A percentile compares a stretch with the other conserved stretches of the same genome.
Conservation (phyloP, 2,113 vertebrate genomes). For the Neopipo cinnamomea region DNA sequence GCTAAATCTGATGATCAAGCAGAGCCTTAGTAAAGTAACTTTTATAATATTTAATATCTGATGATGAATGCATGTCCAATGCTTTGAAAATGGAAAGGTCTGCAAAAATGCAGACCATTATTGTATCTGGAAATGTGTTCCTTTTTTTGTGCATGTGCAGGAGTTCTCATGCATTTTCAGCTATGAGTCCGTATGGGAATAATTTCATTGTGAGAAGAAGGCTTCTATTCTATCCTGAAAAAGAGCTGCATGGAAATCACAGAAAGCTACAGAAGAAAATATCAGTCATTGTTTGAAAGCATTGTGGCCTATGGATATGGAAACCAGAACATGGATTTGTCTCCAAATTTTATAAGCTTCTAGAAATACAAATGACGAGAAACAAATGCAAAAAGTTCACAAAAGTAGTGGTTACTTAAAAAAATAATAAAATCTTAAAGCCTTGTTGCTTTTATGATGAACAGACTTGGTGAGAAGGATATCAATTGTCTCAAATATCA, state of each 20-base stretch:
- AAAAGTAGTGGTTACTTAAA: background rate
- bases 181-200: constrained; percentile 37
- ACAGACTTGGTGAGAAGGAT: background rate
- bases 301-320: constrained; percentile 26
- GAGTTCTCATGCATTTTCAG: constrained; percentile 35
- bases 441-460: background rate
- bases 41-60: background rate
- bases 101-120: constrained; percentile 14
- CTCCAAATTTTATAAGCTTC: constrained; percentile 38
- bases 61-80: background rate
- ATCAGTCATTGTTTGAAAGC: constrained; percentile 46
- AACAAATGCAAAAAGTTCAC: constrained; percentile 25
- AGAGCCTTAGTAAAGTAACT: background rate
- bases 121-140: constrained; percentile 35
- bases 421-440: background rate
- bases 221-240: constrained; percentile 35
- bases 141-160: constrained; percentile 36
- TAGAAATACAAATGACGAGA: constrained; percentile 20
- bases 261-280: constrained; percentile 47
- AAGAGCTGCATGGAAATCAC: constrained; percentile 19
- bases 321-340: constrained; percentile 41
- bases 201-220: constrained; percentile 28
- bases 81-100: constrained; percentile 14
- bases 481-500: background rate
- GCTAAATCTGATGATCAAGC: background rate